Evolutionary conservation across 2,113 vertebrate genomes (phyloP).

Genomic region (Sander lucioperca): DNA sequence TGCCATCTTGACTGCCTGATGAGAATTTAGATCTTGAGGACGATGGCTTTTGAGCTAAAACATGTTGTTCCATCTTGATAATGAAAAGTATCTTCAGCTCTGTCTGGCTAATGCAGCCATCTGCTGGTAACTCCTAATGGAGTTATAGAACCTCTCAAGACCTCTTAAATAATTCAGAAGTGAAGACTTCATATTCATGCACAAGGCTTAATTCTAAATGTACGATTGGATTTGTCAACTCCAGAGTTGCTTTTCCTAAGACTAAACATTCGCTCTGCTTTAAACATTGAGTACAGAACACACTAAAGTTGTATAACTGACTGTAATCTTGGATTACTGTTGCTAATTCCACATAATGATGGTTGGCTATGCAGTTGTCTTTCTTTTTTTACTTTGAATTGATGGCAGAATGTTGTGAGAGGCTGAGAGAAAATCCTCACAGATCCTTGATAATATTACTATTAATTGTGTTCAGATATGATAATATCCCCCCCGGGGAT

Average conservation of each 20-base stretch:
- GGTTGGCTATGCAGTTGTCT: conserved; percentile 28
- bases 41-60: conserved; percentile 25
- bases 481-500: no score
- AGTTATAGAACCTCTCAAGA: conserved; percentile 60
- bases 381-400: conserved; percentile 27
- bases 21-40: conserved; percentile 28
- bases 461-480: conserved; percentile 11
- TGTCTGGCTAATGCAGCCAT: conserved; percentile 62
- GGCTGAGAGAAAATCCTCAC: conserved; percentile 42
- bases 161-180: conserved; percentile 64
- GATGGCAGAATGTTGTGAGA: conserved; percentile 42
- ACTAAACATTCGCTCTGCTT: conserved; percentile 41
- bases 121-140: conserved; percentile 65
- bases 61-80: conserved; percentile 55
- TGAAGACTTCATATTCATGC: conserved; percentile 50
- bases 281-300: conserved; percentile 22
- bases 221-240: conserved; percentile 47
- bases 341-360: conserved; percentile 41
- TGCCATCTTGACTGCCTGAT: conserved; percentile 25
- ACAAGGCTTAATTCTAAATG: conserved; percentile 44
- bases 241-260: conserved; percentile 12
- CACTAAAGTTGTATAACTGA: not conserved
- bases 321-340: conserved; percentile 47
- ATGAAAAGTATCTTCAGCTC: conserved; percentile 61
- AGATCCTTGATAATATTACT: conserved; percentile 36